Evolutionary conservation across 1,140 invertebrate species (phyloP).

Genomic region (Hycleus cichorii): DNA sequence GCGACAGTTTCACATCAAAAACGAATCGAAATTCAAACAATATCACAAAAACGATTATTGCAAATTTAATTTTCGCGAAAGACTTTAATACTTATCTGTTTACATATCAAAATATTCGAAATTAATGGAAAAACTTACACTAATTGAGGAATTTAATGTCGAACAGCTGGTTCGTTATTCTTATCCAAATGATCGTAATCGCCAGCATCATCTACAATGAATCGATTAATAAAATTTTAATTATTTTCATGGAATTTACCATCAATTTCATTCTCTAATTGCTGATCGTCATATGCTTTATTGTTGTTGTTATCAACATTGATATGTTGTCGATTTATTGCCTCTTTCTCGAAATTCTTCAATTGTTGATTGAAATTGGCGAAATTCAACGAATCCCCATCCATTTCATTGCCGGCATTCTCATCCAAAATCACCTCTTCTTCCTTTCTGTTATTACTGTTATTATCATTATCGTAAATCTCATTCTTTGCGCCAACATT

Average conservation of each 20-base stretch:
- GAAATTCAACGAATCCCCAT: neutral
- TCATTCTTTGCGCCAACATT: slow-evolving; percentile 4
- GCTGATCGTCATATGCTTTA: neutral
- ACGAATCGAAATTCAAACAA: neutral
- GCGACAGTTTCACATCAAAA: neutral
- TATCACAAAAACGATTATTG: slow-evolving; percentile 5
- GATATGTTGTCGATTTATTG: neutral
- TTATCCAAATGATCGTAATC: neutral
- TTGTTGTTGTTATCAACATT: neutral
- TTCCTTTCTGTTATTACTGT: slow-evolving; percentile 36
- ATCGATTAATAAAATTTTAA: neutral
- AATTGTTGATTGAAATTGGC: neutral
- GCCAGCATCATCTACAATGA: slow-evolving; percentile 7
- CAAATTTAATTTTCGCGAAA: slow-evolving; percentile 6
- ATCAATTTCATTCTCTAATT: slow-evolving; percentile 2
- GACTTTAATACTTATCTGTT: neutral
- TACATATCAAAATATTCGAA: neutral
- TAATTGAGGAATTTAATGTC: neutral
- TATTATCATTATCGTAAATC: slow-evolving; percentile 21
- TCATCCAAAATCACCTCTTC: slow-evolving; percentile 23
- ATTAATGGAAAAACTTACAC: neutral
- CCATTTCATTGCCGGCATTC: slow-evolving; percentile 1
- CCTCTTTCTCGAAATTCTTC: slow-evolving; percentile 1
- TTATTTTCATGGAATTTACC: neutral
- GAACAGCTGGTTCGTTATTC: slow-evolving; percentile 1